Conservation (phyloP, 2,113 vertebrate genomes). For the Climacteris rufus region DNA sequence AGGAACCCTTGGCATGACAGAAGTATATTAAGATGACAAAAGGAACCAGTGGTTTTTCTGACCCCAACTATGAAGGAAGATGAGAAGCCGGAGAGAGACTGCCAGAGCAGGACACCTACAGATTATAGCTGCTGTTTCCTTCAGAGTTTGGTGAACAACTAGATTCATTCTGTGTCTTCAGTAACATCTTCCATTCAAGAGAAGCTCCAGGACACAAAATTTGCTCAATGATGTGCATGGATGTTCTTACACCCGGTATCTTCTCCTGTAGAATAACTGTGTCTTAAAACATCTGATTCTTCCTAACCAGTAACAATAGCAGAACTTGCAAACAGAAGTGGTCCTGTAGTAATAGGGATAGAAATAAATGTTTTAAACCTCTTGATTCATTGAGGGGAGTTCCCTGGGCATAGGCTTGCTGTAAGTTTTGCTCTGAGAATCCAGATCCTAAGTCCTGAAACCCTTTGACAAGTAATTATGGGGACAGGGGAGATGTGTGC, state of each 20-base stretch:
- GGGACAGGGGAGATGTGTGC: fast-evolving
- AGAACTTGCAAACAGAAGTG: background rate
- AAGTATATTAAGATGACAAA: background rate
- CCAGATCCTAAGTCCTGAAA: background rate
- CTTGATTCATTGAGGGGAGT: background rate
- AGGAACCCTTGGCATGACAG: background rate
- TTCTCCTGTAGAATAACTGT: background rate
- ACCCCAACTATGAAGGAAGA: background rate
- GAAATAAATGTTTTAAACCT: background rate
- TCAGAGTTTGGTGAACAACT: background rate
- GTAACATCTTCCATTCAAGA: background rate
- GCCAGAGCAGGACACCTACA: background rate
- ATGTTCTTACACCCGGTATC: background rate
- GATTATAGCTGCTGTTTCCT: background rate
- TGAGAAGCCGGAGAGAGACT: background rate
- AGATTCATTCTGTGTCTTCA: background rate
- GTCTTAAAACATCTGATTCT: background rate
- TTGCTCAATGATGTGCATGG: background rate
- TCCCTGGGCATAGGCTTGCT: fast-evolving
- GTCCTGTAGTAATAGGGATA: background rate
- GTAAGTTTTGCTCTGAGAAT: background rate
- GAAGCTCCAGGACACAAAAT: background rate
- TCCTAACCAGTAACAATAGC: background rate
- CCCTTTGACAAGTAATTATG: background rate
- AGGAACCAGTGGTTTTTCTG: background rate